Conservation (phyloP, 2,113 vertebrate species). For the Xiphorhynchus elegans region DNA sequence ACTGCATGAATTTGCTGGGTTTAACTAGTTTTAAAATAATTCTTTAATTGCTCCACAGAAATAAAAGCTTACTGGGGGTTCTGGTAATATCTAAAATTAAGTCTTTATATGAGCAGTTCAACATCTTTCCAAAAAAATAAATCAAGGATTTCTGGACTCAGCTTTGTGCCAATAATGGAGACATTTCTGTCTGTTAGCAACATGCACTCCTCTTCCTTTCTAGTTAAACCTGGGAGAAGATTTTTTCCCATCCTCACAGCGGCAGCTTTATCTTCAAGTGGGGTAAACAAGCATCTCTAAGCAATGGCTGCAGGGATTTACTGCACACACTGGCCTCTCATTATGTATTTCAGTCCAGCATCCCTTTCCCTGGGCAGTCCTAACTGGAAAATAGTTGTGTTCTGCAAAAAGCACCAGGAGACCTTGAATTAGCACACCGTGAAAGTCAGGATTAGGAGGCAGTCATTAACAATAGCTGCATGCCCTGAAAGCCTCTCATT, state of each 20-base stretch:
- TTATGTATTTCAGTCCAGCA: background rate
- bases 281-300: background rate
- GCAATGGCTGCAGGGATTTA: background rate
- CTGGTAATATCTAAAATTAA: background rate
- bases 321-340: background rate
- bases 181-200: background rate
- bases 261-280: background rate
- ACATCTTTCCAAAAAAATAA: background rate
- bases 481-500: background rate
- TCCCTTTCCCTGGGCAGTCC: background rate
- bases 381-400: background rate
- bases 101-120: background rate
- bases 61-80: background rate
- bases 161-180: background rate
- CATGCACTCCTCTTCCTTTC: background rate
- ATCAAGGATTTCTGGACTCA: background rate
- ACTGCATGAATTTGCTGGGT: constrained; percentile 24
- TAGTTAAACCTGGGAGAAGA: background rate
- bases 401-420: background rate
- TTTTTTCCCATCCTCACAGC: background rate
- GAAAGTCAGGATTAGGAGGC: background rate
- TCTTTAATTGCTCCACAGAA: background rate
- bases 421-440: background rate
- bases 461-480: background rate
- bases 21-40: background rate